Evolutionary conservation across 2,113 vertebrate genomes (phyloP).

Genomic region (Lampris incognitus): DNA sequence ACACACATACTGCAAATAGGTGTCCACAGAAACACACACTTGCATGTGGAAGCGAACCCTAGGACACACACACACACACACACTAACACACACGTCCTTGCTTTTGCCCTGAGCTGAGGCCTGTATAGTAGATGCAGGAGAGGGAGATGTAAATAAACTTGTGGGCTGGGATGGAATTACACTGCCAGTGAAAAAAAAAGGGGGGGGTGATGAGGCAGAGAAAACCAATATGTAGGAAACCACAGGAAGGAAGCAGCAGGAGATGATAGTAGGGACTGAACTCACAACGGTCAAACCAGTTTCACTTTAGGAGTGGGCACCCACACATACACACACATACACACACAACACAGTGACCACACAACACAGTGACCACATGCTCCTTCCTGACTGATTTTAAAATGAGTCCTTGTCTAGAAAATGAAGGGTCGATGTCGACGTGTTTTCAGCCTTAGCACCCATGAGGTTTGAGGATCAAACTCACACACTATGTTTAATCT

Average conservation of each 20-base stretch:
- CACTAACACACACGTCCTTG: constrained; percentile 53
- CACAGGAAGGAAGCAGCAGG: constrained; percentile 16
- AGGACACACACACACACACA: no score
- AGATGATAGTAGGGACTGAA: constrained; percentile 23
- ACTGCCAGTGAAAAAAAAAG: constrained; percentile 51
- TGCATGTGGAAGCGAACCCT: constrained; percentile 20
- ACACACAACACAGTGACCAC: not conserved
- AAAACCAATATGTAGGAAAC: constrained; percentile 5
- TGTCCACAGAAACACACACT: constrained; percentile 31
- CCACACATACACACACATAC: not conserved
- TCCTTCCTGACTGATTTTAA: not conserved
- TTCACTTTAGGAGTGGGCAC: not conserved
- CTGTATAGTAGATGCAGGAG: constrained; percentile 75
- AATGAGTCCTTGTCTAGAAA: no score
- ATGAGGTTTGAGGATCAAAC: not conserved
- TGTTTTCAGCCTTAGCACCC: not conserved
- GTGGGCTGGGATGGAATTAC: constrained; percentile 73
- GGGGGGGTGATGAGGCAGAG: not conserved
- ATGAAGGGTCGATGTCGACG: not conserved
- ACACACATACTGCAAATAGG: constrained; percentile 21
- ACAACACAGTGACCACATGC: not conserved
- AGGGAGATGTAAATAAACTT: constrained; percentile 80
- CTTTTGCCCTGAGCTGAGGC: constrained; percentile 55
- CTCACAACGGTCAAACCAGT: not conserved
- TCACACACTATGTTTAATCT: not conserved